Base-by-base conservation (phyloP, 1,140 invertebrate species). In the Atta texana region DNA sequence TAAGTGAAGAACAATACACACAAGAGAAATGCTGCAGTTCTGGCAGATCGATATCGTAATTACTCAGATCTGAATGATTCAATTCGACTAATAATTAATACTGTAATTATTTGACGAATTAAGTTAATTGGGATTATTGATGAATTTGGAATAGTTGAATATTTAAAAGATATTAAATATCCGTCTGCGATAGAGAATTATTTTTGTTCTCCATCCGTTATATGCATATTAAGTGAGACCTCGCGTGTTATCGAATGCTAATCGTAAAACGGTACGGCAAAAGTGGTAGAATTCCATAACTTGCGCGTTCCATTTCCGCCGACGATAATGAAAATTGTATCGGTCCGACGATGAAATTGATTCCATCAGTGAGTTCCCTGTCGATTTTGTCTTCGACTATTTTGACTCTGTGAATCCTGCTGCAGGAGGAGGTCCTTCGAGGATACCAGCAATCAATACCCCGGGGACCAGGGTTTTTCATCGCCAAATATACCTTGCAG, bases 241-340 rank as follows among this genome's bases (percentile, higher is more conserved):
- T 75, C 14, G 69, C 80, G 80, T 75, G 80, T 44, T 49, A 75
- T 75, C 28, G 28, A 61, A 84, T 84, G 80, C 55, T 84, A 84
- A 84, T 84, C 78, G 51, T 44, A 39, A 81, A 78, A 78, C 44
- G 76, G 53, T 14, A 61, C 39, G n/a, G 57, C 44, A 68, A 84
- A 44, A 75, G 59, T 75, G 57, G 14, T 34, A 51, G 55, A 74
- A 75, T 84, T 75, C 69, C 55, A 39, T 75, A 71, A 21, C 49
- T 57, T 16, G 18, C 34, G 44, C 69, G 69, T 84, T 84, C 57
- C 71, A 84, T 84, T 84, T 84, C 69, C 53, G 21, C 69, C 64
- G 28, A 6, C 44, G 49, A 74, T 63, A 74, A 88, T 71, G 87
- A 87, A 85, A 88, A 88, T 89, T 88, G 71, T 69, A 71, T 80